Evolutionary conservation across 2,888 invertebrate species (phyloP).

Genomic region (Sepioteuthis lessoniana): DNA sequence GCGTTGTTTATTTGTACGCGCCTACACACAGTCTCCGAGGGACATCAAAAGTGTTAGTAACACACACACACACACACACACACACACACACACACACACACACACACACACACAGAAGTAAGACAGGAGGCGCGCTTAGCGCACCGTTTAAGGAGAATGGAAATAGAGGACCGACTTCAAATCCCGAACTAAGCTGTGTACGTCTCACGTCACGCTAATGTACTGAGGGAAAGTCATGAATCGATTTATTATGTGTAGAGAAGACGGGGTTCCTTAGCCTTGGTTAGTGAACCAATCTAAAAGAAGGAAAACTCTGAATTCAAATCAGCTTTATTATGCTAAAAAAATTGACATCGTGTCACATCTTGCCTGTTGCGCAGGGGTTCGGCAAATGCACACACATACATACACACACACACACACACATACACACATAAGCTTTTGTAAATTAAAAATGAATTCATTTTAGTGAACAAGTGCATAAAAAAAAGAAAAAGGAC

Average conservation of each 20-base stretch:
- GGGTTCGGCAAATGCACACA: background rate
- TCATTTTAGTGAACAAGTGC: background rate
- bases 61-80: background rate
- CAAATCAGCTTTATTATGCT: too few relatives aligned
- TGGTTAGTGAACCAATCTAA: too few relatives aligned
- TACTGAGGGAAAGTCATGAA: too few relatives aligned
- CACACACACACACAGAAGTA: background rate
- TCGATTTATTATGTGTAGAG: too few relatives aligned
- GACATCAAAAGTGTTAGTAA: background rate
- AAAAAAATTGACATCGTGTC: too few relatives aligned
- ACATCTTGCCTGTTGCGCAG: too few relatives aligned
- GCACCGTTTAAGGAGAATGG: background rate
- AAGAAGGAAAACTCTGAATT: too few relatives aligned
- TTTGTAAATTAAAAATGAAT: background rate
- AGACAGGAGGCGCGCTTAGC: too few relatives aligned
- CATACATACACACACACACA: background rate
- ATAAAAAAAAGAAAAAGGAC: background rate
- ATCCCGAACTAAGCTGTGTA: too few relatives aligned
- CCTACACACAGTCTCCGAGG: background rate
- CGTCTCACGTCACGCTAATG: too few relatives aligned
- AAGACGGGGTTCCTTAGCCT: too few relatives aligned
- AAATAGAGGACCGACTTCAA: too few relatives aligned
- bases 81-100: background rate
- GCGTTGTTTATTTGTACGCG: background rate
- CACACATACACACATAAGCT: background rate